Base-by-base conservation (phyloP, 37 sponge, comb jelly and placozoan genomes). In the Ianthella basta region DNA sequence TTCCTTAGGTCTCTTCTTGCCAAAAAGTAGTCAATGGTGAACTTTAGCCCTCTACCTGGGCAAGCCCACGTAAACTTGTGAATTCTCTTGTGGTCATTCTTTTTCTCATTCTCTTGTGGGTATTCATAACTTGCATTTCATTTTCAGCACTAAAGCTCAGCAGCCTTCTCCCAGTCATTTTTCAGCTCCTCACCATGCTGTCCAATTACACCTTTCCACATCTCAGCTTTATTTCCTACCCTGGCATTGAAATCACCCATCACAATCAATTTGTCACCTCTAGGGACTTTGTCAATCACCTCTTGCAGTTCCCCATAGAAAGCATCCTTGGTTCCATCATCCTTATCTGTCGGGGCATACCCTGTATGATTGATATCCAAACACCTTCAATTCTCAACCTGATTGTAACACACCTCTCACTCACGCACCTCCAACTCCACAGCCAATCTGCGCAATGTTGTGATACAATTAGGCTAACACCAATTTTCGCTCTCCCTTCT, bases 201-300 rank as follows among this genome's bases (percentile, higher is more conserved):
- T 61, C 64, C 64, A 61, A 61, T 61, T 12, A 61, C 64, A 61
- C 64, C 64, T 6, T 10, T 61, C 64, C 64, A 61, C 29, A 61
- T 5, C 4, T 61, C 29, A 12, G 4, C 14, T 10, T 29, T 61
- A 61, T 61, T 57, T 61, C 64, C 64, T 61, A 61, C 64, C 64
- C 64, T 4, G 64, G 64, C 14, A 61, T 61, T 61, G 64, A 61
- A 27, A 61, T 61, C 64, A 61, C 64, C 64, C 64, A 61, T 61
- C 64, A 61, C 64, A 61, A 61, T 61, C 64, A 61, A 61, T 12
- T 61, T 61, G 64, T 61, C 64, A 61, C 64, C 64, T 61, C 64
- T 61, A 61, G 64, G 64, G 64, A 61, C 64, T 10, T 61, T 61
- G 12, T 61, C 64, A 13, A 61, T 12, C 64, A 27, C 64, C 64